Base-by-base conservation (phyloP, 2,888 invertebrate species). In the Tridacna crocea region DNA sequence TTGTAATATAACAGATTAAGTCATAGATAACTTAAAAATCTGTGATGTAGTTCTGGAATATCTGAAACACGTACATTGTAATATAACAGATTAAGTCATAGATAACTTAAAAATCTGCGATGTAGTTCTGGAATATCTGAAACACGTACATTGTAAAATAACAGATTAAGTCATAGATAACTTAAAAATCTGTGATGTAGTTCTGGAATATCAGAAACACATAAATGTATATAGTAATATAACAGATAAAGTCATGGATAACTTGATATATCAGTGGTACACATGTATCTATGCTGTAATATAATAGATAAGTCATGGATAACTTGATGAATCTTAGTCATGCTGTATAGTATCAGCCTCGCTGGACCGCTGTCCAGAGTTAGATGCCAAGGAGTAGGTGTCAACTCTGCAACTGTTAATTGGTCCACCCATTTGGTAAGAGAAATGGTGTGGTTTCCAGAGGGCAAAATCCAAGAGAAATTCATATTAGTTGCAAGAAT, bases 71-170 rank as follows among this genome's bases (percentile, higher is more conserved):
- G 46, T 27, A 63, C 15, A 55, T 55, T 19, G 17, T 36, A 36
- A 36, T 36, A 36, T 36, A 36, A 36, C 36, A 36, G 92, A 90
- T 10, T 90, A 88, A 65, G 63, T 80, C 65, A 92, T 55, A 10
- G 88, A 77, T 12, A 92, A 58, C 81, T 90, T 91, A 12, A 87
- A 81, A 91, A 92, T 63, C 91, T 82, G 51, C 84, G 84, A 70
- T 89, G 91, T 48, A 91, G 72, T 51, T 89, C 88, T n/a, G 88
- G 88, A 22, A 87, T 88, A 84, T 90, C 92, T 92, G 87, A 24
- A 87, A 85, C 36, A 36, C 36, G 46, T 27, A 63, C 15, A 55
- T 55, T 19, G 17, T 36, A 36, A 36, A 4, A 36, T 36, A 36
- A 36, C 36, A 36, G 92, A 90, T 10, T 90, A 88, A 65, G 63